Percentiles rank a stretch among this genome's conserved stretches.
Conservation (phyloP, 2,113 vertebrate species). For the Actenoides lindsayi region DNA sequence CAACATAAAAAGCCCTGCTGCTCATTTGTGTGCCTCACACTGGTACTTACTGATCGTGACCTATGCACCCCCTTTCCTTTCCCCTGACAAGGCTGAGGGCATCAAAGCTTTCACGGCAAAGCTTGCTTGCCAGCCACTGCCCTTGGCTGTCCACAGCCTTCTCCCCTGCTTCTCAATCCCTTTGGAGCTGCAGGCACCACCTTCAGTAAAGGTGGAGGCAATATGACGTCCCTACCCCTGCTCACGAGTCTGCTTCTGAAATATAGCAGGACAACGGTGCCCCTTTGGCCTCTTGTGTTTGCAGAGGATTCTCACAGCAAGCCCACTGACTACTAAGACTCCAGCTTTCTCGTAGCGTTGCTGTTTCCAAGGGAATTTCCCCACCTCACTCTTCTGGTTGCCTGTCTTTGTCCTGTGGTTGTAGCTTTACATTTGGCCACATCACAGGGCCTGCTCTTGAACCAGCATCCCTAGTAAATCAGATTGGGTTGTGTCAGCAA, state of each 20-base stretch:
- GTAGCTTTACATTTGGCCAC: neutral
- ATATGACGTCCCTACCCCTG: neutral
- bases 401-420: neutral
- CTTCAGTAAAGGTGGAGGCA: neutral
- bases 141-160: neutral
- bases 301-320: neutral
- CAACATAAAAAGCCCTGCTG: neutral
- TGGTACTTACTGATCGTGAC: neutral
- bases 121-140: neutral
- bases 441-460: neutral
- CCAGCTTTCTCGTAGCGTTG: neutral
- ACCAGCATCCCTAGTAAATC: neutral
- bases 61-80: neutral
- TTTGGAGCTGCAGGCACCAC: neutral
- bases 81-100: neutral
- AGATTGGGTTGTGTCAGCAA: neutral
- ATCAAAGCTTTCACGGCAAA: neutral
- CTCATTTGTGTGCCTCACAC: neutral
- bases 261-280: accelerated
- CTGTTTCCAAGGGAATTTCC: accelerated
- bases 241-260: neutral
- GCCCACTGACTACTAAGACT: neutral
- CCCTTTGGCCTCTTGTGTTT: accelerated
- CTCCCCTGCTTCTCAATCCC: neutral
- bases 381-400: neutral